A percentile compares a stretch with the other conserved stretches of the same genome.
Conservation (phyloP, 2,888 invertebrate genomes). For the Nephrotoma flavescens region DNA sequence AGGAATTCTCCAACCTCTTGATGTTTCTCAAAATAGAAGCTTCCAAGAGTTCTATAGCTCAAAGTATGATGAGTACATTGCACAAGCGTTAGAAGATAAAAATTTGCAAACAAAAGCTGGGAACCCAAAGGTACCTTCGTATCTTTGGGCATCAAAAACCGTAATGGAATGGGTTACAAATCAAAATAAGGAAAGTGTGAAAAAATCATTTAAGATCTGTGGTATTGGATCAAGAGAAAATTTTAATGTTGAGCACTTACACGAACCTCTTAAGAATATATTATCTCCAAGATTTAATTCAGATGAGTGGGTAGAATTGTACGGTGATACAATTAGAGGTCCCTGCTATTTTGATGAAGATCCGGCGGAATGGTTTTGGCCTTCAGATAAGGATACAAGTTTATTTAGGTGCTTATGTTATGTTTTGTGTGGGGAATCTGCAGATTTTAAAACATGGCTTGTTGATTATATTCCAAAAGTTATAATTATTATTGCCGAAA, state of each 20-base stretch:
- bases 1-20: background rate
- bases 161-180: background rate
- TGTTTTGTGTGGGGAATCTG: background rate
- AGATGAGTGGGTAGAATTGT: no score
- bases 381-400: background rate
- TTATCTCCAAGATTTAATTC: no score
- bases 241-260: background rate
- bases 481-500: background rate
- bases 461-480: background rate
- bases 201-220: background rate
- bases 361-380: background rate
- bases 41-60: background rate
- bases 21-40: background rate
- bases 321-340: background rate
- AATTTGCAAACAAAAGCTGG: background rate
- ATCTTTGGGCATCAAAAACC: background rate
- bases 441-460: background rate
- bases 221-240: background rate
- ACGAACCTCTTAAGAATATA: background rate
- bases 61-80: background rate
- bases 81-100: background rate
- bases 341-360: no score
- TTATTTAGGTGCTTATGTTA: background rate
- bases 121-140: background rate
- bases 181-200: background rate